These are phyloP conservation scores for Drosophila sordidapex DNA, from an alignment of 2,888 invertebrate genomes.

Conservation along the genomic window DNA sequence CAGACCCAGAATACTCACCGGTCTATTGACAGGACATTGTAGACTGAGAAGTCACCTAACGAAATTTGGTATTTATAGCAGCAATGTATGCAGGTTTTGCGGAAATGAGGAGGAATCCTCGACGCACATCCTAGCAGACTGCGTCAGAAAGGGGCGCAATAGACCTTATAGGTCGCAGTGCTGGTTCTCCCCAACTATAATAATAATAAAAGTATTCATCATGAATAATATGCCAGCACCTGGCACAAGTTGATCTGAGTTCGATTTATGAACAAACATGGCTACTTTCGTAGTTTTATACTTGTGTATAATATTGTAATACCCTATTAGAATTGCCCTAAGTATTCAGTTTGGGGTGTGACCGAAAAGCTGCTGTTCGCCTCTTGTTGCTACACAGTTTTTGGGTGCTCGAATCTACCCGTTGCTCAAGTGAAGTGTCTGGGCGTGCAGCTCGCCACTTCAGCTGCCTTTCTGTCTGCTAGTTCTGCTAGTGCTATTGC, in stretches of 20 bases:
- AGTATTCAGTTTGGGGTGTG: slow-evolving; percentile 30
- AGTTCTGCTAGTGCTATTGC: slow-evolving; percentile 20
- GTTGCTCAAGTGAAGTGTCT: slow-evolving; percentile 33
- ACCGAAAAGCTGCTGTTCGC: slow-evolving; percentile 34
- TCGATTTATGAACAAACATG: neutral
- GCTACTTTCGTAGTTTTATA: neutral
- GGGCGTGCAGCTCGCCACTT: slow-evolving; percentile 57
- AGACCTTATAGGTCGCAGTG: too few relatives aligned
- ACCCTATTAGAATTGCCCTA: slow-evolving; percentile 1
- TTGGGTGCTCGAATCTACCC: slow-evolving; percentile 17
- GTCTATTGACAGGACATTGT: too few relatives aligned
- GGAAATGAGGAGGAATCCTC: too few relatives aligned
- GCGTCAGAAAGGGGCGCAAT: too few relatives aligned
- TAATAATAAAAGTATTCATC: neutral
- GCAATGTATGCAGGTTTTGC: too few relatives aligned
- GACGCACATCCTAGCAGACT: too few relatives aligned
- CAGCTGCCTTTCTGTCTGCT: slow-evolving; percentile 47
- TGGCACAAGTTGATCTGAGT: neutral
- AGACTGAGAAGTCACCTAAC: too few relatives aligned
- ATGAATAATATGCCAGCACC: neutral
- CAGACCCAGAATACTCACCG: too few relatives aligned
- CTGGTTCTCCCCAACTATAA: too few relatives aligned
- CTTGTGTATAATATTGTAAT: neutral
- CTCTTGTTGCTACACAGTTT: slow-evolving; percentile 25
- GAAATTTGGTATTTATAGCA: too few relatives aligned